Percentiles rank a stretch among this genome's conserved stretches.
Evolutionary conservation across 2,888 invertebrate genomes (phyloP).

Genomic region (Temnothorax ravouxi): DNA sequence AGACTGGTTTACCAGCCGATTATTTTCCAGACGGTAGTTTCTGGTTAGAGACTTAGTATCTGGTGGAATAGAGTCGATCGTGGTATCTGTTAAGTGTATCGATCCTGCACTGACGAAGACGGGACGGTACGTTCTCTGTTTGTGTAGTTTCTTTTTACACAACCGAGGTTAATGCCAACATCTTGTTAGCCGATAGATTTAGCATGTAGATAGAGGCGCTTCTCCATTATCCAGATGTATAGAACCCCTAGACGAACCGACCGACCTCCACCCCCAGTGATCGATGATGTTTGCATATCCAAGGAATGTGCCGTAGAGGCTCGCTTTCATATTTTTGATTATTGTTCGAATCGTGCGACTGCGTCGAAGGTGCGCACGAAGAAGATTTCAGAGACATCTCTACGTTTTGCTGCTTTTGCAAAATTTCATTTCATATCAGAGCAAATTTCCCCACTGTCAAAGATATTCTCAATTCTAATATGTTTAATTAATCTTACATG

Average conservation of each 20-base stretch:
- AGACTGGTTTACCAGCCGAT: conserved; percentile 61
- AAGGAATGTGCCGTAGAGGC: conserved; percentile 62
- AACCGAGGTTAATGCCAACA: conserved; percentile 50
- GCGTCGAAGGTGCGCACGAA: conserved; percentile 59
- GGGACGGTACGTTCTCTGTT: conserved; percentile 63
- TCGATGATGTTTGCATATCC: conserved; percentile 60
- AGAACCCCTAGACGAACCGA: conserved; percentile 42
- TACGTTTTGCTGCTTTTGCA: neutral
- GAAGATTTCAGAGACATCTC: neutral
- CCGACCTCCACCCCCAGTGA: conserved; percentile 28
- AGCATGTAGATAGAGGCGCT: conserved; percentile 65
- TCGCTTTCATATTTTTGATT: conserved; percentile 61
- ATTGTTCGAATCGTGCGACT: conserved; percentile 31
- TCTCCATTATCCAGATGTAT: conserved; percentile 51
- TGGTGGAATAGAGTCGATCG: conserved; percentile 54
- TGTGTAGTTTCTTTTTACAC: conserved; percentile 56
- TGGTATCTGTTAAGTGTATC: conserved; percentile 52
- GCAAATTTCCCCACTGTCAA: neutral
- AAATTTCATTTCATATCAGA: neutral
- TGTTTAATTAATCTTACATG: neutral
- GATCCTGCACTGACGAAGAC: conserved; percentile 58
- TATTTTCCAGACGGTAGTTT: conserved; percentile 62
- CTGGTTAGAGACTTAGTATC: conserved; percentile 63
- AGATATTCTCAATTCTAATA: neutral
- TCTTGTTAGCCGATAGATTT: conserved; percentile 62